Conservation (phyloP, 1,140 invertebrate genomes). For the Holotrichia oblita region DNA sequence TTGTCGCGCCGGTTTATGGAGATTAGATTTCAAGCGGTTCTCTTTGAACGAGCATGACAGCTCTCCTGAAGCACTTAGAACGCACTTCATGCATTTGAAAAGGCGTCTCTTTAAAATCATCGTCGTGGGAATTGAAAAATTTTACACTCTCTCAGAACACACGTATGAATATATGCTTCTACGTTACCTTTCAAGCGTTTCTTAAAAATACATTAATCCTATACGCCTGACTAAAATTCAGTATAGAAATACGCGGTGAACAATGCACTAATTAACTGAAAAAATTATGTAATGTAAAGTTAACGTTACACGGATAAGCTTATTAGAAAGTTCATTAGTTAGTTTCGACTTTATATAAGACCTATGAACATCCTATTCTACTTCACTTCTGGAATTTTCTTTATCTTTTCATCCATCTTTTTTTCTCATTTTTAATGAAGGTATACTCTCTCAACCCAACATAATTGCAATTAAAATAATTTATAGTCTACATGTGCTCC, state of each 20-base stretch:
- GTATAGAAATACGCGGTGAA: neutral
- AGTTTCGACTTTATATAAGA: neutral
- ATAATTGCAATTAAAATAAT: constrained; percentile 22
- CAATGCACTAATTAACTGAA: neutral
- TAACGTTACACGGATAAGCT: neutral
- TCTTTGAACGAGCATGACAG: neutral
- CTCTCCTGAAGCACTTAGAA: constrained; percentile 7
- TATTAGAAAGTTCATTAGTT: constrained; percentile 11
- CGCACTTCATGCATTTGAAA: too few relatives aligned
- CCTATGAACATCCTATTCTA: too few relatives aligned
- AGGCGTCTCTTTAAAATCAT: constrained; percentile 12
- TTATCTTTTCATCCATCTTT: neutral
- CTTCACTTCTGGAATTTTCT: neutral
- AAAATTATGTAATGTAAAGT: neutral
- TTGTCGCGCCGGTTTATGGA: neutral
- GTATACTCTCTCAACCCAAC: neutral
- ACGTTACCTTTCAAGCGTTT: neutral
- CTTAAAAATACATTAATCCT: neutral
- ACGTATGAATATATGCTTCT: too few relatives aligned
- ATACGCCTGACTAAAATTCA: neutral
- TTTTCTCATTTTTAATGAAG: neutral
- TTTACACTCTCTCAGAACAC: neutral
- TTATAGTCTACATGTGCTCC: neutral
- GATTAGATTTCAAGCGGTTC: neutral
- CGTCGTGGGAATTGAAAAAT: constrained; percentile 6